Percentiles rank a stretch among this genome's conserved stretches.
Conservation (phyloP, 1,140 invertebrate species). For the Pseudomyrmex flavicornis region DNA sequence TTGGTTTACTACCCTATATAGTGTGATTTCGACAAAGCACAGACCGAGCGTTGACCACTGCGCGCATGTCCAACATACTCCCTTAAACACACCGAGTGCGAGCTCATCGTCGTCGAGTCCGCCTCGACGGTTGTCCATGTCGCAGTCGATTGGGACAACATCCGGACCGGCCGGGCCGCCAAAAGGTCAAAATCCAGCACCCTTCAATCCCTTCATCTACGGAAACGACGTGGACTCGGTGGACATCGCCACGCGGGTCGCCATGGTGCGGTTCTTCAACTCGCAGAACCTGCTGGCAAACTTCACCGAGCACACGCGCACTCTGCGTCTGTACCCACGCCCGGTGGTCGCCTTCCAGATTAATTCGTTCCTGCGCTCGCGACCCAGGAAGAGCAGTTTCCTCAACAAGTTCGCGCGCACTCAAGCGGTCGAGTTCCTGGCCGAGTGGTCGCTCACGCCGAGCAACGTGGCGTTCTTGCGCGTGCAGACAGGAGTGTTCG, state of each 20-base stretch:
- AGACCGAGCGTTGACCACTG: constrained; percentile 76
- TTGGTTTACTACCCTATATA: constrained; percentile 37
- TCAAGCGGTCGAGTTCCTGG: constrained; percentile 99
- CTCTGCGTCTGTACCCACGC: constrained; percentile 97
- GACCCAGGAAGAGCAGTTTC: constrained; percentile 94
- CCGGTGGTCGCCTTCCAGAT: constrained; percentile 99
- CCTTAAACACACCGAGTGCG: constrained; percentile 77
- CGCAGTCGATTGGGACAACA: constrained; percentile 59
- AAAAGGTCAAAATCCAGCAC: constrained; percentile 72
- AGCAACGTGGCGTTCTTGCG: constrained; percentile 98
- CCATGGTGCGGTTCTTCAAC: constrained; percentile 99
- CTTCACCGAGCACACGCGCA: constrained; percentile 98
- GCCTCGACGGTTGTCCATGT: constrained; percentile 80
- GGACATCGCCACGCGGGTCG: constrained; percentile 98
- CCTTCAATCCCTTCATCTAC: constrained; percentile 95
- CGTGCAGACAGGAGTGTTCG: constrained; percentile 98
- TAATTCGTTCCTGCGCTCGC: constrained; percentile 97
- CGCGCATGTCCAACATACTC: constrained; percentile 52
- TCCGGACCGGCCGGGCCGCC: constrained; percentile 56
- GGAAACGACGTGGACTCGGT: constrained; percentile 99
- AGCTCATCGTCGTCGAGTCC: constrained; percentile 67
- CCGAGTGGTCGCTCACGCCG: constrained; percentile 98
- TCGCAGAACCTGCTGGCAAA: constrained; percentile 98
- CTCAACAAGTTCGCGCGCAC: constrained; percentile 96
- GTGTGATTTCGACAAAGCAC: constrained; percentile 79